phyloP scores from a whole-genome alignment of 1,140 invertebrate genomes.

The Dicyema japonicum region DNA sequence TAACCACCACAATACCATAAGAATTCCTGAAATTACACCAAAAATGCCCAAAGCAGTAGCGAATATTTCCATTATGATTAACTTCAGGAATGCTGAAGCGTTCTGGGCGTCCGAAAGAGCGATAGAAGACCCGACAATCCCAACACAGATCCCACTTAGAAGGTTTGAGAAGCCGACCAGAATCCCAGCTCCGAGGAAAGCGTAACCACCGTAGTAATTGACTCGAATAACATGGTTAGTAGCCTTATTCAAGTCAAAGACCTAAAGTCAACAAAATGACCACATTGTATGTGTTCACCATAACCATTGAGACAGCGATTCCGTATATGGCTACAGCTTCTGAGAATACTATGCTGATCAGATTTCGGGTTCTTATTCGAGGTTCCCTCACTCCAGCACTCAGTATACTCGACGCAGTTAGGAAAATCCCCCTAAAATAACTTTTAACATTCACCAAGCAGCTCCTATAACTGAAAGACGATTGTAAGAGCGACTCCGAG shows the following conservation, averaged over 20 bases:
- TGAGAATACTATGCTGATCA: constrained; percentile 93
- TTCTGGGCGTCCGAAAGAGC: constrained; percentile 77
- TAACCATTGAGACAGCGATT: constrained; percentile 74
- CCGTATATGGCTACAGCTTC: constrained; percentile 94
- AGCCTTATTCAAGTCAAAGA: constrained; percentile 1
- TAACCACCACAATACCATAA: no score
- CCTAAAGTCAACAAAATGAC: constrained; percentile 11
- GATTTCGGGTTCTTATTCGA: constrained; percentile 89
- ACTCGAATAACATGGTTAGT: constrained; percentile 8
- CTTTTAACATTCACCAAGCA: constrained; percentile 3
- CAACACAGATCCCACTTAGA: constrained; percentile 71
- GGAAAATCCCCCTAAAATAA: constrained; percentile 45
- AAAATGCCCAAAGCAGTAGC: constrained; percentile 84
- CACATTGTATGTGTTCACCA: constrained; percentile 53
- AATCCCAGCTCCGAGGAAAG: constrained; percentile 73
- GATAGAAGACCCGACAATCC: constrained; percentile 68
- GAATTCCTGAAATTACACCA: constrained; percentile 81
- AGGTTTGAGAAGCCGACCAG: constrained; percentile 68
- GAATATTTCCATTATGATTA: constrained; percentile 88
- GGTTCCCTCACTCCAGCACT: constrained; percentile 91
- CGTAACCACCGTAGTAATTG: constrained; percentile 30
- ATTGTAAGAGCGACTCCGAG: constrained; percentile 56
- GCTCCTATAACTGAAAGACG: constrained; percentile 23
- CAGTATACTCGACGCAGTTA: constrained; percentile 69
- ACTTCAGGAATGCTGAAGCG: constrained; percentile 65